Evolutionary conservation across 2,113 vertebrate species (phyloP).

Genomic region (Cyphomyrus discorhynchus): DNA sequence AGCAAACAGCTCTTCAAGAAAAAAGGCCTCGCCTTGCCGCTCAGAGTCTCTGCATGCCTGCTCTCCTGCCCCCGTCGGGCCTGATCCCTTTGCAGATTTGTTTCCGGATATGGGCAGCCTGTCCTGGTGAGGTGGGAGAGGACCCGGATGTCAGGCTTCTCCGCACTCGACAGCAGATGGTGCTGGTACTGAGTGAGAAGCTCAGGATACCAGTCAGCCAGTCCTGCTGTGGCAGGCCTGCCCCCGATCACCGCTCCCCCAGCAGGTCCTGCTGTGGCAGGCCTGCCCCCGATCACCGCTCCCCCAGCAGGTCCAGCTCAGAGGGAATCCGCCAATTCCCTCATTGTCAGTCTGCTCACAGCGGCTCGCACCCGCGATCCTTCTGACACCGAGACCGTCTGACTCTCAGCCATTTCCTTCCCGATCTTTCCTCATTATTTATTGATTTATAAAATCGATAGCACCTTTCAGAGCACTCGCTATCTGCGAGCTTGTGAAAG

Average conservation of each 20-base stretch:
- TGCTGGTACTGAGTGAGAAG: not conserved
- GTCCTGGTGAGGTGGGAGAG: not conserved
- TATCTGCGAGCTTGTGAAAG: conserved; percentile 27
- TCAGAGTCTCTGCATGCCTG: not conserved
- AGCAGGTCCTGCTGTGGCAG: not conserved
- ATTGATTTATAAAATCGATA: conserved; percentile 66
- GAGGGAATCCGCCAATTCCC: conserved; percentile 8
- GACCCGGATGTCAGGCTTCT: not conserved
- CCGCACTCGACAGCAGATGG: not conserved
- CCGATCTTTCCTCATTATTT: conserved; percentile 59
- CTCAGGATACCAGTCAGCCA: no score
- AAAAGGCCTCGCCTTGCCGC: not conserved
- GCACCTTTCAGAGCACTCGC: conserved; percentile 44
- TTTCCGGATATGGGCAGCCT: not conserved
- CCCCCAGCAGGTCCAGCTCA: not conserved
- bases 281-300: not conserved
- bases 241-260: no score
- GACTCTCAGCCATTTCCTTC: conserved; percentile 51
- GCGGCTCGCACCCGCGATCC: conserved; percentile 22
- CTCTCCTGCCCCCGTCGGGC: not conserved
- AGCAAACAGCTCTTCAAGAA: not conserved
- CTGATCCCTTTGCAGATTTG: not conserved
- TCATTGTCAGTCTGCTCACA: conserved; percentile 43
- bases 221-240: not conserved
- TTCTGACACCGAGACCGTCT: conserved; percentile 35